Evolutionary conservation across 2,797 vertebrate genomes (phyloP).

Genomic region (Nannoperca australis): DNA sequence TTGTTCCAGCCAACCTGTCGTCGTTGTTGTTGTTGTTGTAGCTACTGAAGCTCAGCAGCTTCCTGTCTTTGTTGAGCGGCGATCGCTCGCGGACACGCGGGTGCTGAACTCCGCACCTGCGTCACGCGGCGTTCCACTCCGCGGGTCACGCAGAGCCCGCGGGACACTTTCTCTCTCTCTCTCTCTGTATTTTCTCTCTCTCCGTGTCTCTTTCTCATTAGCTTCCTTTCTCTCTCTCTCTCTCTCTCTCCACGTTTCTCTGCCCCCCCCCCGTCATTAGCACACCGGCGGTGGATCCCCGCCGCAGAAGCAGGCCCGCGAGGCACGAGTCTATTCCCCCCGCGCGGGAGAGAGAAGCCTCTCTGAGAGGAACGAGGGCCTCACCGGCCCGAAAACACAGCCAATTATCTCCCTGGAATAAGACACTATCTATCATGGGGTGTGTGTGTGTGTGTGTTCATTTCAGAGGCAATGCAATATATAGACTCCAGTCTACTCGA

Average conservation of each 20-base stretch:
- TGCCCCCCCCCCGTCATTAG: constrained; percentile 72
- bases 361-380: constrained; percentile 50
- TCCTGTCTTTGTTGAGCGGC: constrained; percentile 71
- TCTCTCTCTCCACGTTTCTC: constrained; percentile 34
- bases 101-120: constrained; percentile 88
- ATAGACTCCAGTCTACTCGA: not conserved
- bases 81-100: constrained; percentile 84
- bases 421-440: constrained; percentile 69
- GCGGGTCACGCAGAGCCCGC: constrained; percentile 83
- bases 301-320: constrained; percentile 67
- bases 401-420: constrained; percentile 79
- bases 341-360: constrained; percentile 52
- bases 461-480: constrained; percentile 25
- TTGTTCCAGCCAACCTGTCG: constrained; percentile 65
- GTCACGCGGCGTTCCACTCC: constrained; percentile 87
- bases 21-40: too few species aligned
- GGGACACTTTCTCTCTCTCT: constrained; percentile 60
- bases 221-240: constrained; percentile 36
- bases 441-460: constrained; percentile 38
- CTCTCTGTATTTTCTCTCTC: constrained; percentile 25
- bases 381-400: constrained; percentile 67
- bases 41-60: constrained; percentile 62
- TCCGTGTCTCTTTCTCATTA: constrained; percentile 46
- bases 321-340: constrained; percentile 75
- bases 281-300: constrained; percentile 72